phyloP scores from a whole-genome alignment of 1,140 invertebrate species.

The Caenorhabditis briggsae region DNA sequence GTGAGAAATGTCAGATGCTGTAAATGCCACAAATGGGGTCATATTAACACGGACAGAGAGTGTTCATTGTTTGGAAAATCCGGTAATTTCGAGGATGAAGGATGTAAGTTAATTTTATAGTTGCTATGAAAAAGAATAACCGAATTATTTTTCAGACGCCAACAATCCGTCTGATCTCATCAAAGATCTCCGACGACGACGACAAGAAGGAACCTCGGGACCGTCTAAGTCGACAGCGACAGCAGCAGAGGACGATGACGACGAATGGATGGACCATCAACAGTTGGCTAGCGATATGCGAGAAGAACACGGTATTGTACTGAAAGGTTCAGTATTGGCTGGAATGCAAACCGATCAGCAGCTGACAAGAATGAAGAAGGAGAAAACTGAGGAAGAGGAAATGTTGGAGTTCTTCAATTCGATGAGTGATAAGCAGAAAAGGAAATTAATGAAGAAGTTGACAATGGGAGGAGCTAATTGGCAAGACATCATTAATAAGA shows the following conservation, averaged over 20 bases:
- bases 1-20: conserved; percentile 97
- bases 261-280: conserved; percentile 61
- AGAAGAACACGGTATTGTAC: conserved; percentile 66
- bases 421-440: conserved; percentile 53
- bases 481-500: conserved; percentile 4
- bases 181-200: conserved; percentile 64
- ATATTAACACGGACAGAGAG: conserved; percentile 93
- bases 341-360: conserved; percentile 58
- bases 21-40: conserved; percentile 99
- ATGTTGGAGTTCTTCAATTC: conserved; percentile 44
- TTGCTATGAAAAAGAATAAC: background rate
- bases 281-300: conserved; percentile 63
- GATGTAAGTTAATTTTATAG: conserved; percentile 70
- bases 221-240: background rate
- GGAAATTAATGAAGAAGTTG: conserved; percentile 59
- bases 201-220: conserved; percentile 49
- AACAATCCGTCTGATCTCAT: conserved; percentile 77
- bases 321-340: conserved; percentile 53
- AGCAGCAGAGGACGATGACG: conserved; percentile 49
- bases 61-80: conserved; percentile 77
- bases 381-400: conserved; percentile 27
- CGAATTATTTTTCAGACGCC: conserved; percentile 70
- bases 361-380: conserved; percentile 57
- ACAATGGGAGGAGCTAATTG: conserved; percentile 39
- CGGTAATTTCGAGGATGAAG: conserved; percentile 75